Evolutionary conservation across 2,888 invertebrate species (phyloP).

Genomic region (Sarcophaga caerulescens): DNA sequence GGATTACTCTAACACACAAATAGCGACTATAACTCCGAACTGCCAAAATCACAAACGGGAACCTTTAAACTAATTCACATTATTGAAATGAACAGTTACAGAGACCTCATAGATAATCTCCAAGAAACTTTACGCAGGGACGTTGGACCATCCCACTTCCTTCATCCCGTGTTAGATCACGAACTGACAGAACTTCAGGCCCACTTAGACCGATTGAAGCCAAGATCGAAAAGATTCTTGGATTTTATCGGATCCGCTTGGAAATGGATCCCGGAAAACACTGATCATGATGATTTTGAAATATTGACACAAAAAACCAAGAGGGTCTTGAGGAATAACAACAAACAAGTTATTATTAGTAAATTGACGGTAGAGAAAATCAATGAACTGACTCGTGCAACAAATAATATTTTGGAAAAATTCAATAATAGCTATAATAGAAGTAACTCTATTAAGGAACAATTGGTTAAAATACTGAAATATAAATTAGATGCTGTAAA

Average conservation of each 20-base stretch:
- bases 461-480: neutral
- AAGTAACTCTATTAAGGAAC: neutral
- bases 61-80: slow-evolving; percentile 42
- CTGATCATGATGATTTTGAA: slow-evolving; percentile 8
- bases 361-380: neutral
- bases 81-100: slow-evolving; percentile 2
- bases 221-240: slow-evolving; percentile 15
- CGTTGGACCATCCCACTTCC: slow-evolving; percentile 4
- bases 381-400: too few relatives aligned
- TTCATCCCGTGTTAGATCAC: slow-evolving; percentile 1
- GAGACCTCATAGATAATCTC: neutral
- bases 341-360: slow-evolving; percentile 6
- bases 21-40: slow-evolving; percentile 21
- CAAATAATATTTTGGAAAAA: too few relatives aligned
- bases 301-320: slow-evolving; percentile 14
- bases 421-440: neutral
- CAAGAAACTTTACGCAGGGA: neutral
- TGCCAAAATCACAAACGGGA: slow-evolving; percentile 22
- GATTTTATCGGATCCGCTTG: slow-evolving; percentile 10
- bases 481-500: too few relatives aligned
- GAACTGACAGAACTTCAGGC: slow-evolving; percentile 19
- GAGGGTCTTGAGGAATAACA: neutral
- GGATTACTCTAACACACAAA: slow-evolving; percentile 31
- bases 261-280: slow-evolving; percentile 13
- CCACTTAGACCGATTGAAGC: slow-evolving; percentile 25